These are phyloP conservation scores for Trachemys scripta DNA, from an alignment of 2,113 vertebrate species.

Conservation along the genomic window DNA sequence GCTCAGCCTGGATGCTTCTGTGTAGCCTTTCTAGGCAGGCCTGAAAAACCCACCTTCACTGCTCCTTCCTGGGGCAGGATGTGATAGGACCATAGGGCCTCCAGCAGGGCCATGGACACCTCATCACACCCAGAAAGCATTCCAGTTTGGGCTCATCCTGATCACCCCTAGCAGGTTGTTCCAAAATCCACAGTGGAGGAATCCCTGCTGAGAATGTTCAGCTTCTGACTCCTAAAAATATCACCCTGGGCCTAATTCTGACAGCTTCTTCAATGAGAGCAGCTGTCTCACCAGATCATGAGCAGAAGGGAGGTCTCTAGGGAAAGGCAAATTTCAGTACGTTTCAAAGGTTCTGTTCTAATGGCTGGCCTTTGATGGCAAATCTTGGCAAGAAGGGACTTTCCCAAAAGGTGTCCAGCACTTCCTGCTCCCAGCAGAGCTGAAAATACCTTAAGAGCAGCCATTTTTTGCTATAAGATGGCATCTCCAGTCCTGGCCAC, in stretches of 20 bases:
- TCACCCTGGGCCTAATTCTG: not conserved
- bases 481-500: not conserved
- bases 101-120: too few relatives aligned
- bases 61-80: too few relatives aligned
- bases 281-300: not conserved
- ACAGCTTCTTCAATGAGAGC: not conserved
- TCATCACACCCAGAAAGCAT: not conserved
- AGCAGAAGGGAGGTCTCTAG: not conserved
- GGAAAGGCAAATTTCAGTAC: not conserved
- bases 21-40: too few relatives aligned
- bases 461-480: not conserved
- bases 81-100: too few relatives aligned
- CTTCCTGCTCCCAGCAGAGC: not conserved
- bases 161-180: not conserved
- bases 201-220: not conserved
- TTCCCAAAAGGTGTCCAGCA: not conserved
- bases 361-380: not conserved
- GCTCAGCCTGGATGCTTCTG: too few relatives aligned
- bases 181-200: not conserved
- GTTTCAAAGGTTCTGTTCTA: not conserved
- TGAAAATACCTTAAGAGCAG: not conserved
- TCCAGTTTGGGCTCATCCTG: not conserved
- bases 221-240: not conserved
- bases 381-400: not conserved
- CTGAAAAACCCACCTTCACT: too few relatives aligned